Evolutionary conservation across 2,888 invertebrate species (phyloP).

Genomic region (Caenorhabditis sp.): DNA sequence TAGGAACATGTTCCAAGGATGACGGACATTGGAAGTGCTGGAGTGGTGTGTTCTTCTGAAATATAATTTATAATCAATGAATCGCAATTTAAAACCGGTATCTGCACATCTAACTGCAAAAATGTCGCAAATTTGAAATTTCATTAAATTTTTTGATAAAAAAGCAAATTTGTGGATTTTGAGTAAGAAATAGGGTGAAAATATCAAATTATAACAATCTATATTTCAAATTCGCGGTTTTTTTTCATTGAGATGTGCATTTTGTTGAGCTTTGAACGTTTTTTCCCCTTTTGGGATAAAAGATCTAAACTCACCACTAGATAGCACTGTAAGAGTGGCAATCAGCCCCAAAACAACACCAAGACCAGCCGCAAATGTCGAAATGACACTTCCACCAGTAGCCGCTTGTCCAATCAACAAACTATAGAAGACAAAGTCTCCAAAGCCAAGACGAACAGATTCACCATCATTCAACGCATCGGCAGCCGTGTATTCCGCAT

Average conservation of each 20-base stretch:
- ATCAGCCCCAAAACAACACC: slow-evolving; percentile 60
- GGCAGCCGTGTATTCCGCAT: slow-evolving; percentile 26
- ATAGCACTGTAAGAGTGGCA: slow-evolving; percentile 51
- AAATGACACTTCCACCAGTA: slow-evolving; percentile 41
- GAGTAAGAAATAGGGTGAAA: too few relatives aligned
- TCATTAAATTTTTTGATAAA: too few relatives aligned
- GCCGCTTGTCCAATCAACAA: slow-evolving; percentile 63
- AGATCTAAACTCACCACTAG: slow-evolving; percentile 36
- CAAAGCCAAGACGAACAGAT: slow-evolving; percentile 61
- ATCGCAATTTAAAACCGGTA: too few relatives aligned
- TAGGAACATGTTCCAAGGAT: slow-evolving; percentile 1
- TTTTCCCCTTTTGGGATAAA: too few relatives aligned
- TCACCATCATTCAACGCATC: slow-evolving; percentile 53
- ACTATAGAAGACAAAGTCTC: slow-evolving; percentile 67
- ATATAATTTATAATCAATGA: slow-evolving; percentile 4
- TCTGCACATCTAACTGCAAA: too few relatives aligned
- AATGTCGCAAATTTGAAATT: too few relatives aligned
- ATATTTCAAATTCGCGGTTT: too few relatives aligned
- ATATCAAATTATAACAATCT: too few relatives aligned
- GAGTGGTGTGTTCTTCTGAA: slow-evolving; percentile 53
- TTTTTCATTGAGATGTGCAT: not conserved
- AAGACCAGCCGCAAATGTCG: slow-evolving; percentile 44
- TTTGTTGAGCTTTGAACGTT: not conserved
- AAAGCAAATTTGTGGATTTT: too few relatives aligned
- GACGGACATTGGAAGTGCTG: slow-evolving; percentile 60